These are phyloP conservation scores for Luperina nickerlii DNA, from an alignment of 2,888 invertebrate species.

Conservation along the genomic window DNA sequence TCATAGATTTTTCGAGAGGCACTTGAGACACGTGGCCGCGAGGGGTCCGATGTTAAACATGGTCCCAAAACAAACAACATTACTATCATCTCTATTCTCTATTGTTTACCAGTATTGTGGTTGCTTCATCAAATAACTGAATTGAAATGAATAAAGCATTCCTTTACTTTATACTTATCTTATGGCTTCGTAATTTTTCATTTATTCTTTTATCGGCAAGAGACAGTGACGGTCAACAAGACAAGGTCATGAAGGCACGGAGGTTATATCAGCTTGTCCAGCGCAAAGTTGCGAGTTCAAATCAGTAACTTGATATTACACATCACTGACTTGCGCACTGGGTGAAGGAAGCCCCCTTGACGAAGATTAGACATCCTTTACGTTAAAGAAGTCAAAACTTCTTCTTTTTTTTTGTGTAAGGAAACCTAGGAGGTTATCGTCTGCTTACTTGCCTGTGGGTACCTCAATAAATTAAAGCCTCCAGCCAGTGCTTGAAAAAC, in stretches of 20 bases:
- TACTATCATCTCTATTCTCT: constrained; percentile 21
- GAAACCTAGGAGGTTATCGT: background rate
- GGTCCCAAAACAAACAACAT: constrained; percentile 32
- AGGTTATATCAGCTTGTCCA: too few relatives aligned
- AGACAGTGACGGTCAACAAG: too few relatives aligned
- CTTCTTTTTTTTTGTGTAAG: background rate
- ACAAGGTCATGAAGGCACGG: too few relatives aligned
- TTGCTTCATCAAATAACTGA: constrained; percentile 34
- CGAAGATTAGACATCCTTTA: too few relatives aligned
- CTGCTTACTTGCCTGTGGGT: background rate
- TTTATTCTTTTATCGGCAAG: background rate
- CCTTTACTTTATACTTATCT: constrained; percentile 19
- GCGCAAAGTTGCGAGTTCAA: background rate
- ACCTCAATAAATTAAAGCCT: background rate
- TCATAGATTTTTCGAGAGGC: constrained; percentile 46
- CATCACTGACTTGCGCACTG: too few relatives aligned
- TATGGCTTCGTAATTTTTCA: background rate
- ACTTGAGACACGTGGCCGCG: constrained; percentile 55
- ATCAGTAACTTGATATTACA: background rate
- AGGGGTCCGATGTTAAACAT: constrained; percentile 26
- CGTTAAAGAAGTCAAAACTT: too few relatives aligned
- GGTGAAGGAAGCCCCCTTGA: background rate
- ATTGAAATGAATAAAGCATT: constrained; percentile 13
- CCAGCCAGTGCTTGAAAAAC: background rate
- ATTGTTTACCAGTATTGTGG: constrained; percentile 30